Evolutionary conservation across 2,113 vertebrate species (phyloP), one percentile per base, ranked within the genome.

Genomic region (Leptobrachium ailaonicum): DNA sequence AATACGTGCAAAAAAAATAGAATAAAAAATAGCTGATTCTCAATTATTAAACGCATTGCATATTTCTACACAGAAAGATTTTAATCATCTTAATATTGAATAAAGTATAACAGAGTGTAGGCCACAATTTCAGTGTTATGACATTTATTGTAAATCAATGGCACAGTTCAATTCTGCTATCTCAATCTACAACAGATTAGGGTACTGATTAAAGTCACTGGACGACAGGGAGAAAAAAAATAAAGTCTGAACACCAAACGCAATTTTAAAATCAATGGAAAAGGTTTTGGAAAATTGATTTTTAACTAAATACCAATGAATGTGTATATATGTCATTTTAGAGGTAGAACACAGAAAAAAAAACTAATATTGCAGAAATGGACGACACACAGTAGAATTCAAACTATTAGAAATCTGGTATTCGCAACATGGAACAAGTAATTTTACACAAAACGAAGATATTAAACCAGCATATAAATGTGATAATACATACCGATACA

Each of bases 111-210:
- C 13, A 14, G 10, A 14, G 56, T 60, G 11, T 60, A 60, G 56
- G 6, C 13, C 56, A 60, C 56, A 13, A 14, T 60, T 60, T 12
- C 56, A 60, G 13, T 60, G 10, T 60, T 60, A 60, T 60, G 56
- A 60, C 56, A 60, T 60, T 60, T 60, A 60, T 60, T 60, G 56
- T 60, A 60, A 60, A 60, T 60, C 56, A 60, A 60, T 60, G 11
- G 10, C 13, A 12, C 56, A 60, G 62, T 64, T 40, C 62, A 64
- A 32, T 64, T 64, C 62, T 32, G 20, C 6, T 64, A 64, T 40
- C 32, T 64, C n/a, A 20, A 64, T 40, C 14, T 40, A 64, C 4
- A 64, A 64, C n/a, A 64, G 62, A 64, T 64, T 40, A 64, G 13
- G n/a, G n/a, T 64, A 6, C 62, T 64, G 62, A 64, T 64, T 32